Base-by-base conservation (phyloP, 2,888 invertebrate genomes). In the Carterocephalus palaemon region DNA sequence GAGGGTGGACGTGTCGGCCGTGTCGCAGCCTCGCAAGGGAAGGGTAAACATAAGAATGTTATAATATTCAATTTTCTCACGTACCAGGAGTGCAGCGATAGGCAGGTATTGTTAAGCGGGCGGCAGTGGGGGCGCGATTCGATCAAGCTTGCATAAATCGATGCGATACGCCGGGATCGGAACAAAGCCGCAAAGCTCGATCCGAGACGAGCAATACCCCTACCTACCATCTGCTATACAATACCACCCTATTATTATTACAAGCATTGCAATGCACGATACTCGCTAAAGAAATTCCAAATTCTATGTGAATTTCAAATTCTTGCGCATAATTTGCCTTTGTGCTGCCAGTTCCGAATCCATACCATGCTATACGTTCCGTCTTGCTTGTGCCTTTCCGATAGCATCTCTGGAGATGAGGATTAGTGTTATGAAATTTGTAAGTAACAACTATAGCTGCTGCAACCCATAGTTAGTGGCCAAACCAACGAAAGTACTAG, bases 111-210 rank as follows among this genome's bases (percentile, higher is more conserved):
- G 70, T 70, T 72, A 67, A 65, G 60, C 67, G 60, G 59, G 64
- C 54, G 57, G 49, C 23, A 48, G 46, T 39, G 52, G 56, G 50
- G 48, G 42, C 13, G 42, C 42, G 76, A 76, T 77, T 80, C 77
- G 78, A 83, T 82, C 79, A 80, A 70, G 79, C 83, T 71, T 80
- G 81, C 77, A 82, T 80, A 80, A 83, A 84, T 84, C 81, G 81
- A 84, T 81, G 75, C 77, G 81, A 80, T 82, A 81, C 76, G 79
- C 70, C 68, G 65, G 67, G 72, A 74, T 77, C 72, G 70, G 77
- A 78, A 84, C 82, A 83, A 84, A 83, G 83, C 81, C 82, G 72
- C 78, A 70, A 57, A 70, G 70, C 60, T 46, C 51, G 41, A 49
- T 48, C 68, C 60, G 64, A 71, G 74, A 68, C 52, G 46, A 48